Evolutionary conservation across 1,140 invertebrate genomes (phyloP).

Genomic region (Cataglyphis hispanica): DNA sequence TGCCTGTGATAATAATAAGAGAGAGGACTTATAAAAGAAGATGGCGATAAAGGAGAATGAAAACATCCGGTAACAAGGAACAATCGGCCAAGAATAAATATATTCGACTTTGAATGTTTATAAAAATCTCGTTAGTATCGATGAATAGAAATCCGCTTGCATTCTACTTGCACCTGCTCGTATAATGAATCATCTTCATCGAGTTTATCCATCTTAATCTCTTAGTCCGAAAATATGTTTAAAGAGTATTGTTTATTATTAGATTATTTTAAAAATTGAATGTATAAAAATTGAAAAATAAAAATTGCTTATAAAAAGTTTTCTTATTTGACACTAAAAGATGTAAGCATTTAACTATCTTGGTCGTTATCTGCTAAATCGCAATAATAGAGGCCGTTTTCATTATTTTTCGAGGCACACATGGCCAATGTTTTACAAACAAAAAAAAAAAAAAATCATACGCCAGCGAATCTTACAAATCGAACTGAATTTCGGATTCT

Average conservation of each 20-base stretch:
- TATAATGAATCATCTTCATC: constrained; percentile 8
- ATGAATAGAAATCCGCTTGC: constrained; percentile 49
- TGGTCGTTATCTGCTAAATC: neutral
- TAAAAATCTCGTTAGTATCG: constrained; percentile 42
- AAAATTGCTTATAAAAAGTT: neutral
- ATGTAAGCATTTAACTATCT: neutral
- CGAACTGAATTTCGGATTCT: constrained; percentile 83
- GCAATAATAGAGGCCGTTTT: constrained; percentile 1
- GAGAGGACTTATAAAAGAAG: neutral
- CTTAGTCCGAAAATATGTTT: neutral
- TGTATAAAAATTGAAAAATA: neutral
- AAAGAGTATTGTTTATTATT: neutral
- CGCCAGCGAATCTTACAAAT: constrained; percentile 53
- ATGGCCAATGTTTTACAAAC: neutral
- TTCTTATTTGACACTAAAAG: neutral
- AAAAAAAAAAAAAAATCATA: too few relatives aligned
- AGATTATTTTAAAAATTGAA: neutral
- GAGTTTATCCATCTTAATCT: constrained; percentile 16
- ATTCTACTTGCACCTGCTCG: constrained; percentile 36
- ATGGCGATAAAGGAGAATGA: neutral
- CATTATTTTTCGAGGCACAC: neutral
- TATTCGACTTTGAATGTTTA: constrained; percentile 25
- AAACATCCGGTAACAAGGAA: constrained; percentile 13
- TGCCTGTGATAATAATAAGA: constrained; percentile 6
- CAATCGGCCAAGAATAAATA: constrained; percentile 22